Percentiles rank a stretch among this genome's conserved stretches.
Conservation (phyloP, 2,888 invertebrate genomes). For the Gymnosoma rotundatum region DNA sequence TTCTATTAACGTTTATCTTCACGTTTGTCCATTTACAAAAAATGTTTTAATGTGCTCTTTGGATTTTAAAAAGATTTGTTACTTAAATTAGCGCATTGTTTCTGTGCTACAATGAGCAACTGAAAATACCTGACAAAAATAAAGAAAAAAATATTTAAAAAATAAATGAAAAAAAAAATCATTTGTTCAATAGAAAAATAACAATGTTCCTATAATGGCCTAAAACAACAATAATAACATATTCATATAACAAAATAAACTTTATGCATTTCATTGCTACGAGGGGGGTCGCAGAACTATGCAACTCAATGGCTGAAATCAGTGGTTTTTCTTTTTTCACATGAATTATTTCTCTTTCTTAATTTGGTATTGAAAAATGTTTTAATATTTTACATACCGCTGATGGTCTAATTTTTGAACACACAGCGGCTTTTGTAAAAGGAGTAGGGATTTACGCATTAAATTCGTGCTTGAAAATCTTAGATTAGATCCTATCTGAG, state of each 20-base stretch:
- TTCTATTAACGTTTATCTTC: constrained; percentile 40
- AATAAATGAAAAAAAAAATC: constrained; percentile 11
- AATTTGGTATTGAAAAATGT: too few species aligned
- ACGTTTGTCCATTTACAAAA: constrained; percentile 25
- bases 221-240: constrained; percentile 46
- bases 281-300: not conserved
- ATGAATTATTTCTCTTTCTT: too few species aligned
- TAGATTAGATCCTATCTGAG: too few species aligned
- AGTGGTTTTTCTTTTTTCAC: too few species aligned
- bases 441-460: too few species aligned
- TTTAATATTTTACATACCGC: too few species aligned
- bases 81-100: constrained; percentile 71
- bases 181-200: constrained; percentile 55
- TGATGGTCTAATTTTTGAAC: too few species aligned
- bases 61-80: constrained; percentile 62
- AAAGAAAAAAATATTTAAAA: not conserved
- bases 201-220: constrained; percentile 45
- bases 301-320: too few species aligned
- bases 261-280: constrained; percentile 26
- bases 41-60: constrained; percentile 28
- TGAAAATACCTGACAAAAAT: constrained; percentile 27
- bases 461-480: too few species aligned
- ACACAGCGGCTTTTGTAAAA: too few species aligned
- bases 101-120: constrained; percentile 26
- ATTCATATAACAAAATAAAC: constrained; percentile 30